phyloP scores from a whole-genome alignment of 2,113 vertebrate species.

The Mustela nigripes region DNA sequence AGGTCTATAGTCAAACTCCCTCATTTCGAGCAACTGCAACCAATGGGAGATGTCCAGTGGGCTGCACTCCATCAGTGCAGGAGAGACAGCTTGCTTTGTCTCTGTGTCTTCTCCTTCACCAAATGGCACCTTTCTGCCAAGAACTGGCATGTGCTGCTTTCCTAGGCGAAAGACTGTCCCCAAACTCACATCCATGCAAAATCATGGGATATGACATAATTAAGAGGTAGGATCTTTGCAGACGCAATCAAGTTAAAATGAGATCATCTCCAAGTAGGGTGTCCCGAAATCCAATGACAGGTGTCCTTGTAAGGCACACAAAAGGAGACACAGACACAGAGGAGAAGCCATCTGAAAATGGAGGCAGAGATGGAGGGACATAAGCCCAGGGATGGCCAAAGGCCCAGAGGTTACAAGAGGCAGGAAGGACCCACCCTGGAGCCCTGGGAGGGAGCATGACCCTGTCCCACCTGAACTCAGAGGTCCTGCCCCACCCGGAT shows the following conservation, averaged over 20 bases:
- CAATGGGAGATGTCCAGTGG: fast-evolving
- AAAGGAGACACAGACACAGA: neutral
- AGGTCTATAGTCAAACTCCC: fast-evolving
- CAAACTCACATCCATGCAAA: neutral
- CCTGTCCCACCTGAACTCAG: neutral
- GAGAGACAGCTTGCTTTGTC: fast-evolving
- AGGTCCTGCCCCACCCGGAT: neutral
- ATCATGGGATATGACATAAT: neutral
- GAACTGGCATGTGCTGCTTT: neutral
- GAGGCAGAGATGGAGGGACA: neutral
- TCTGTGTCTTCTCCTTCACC: neutral
- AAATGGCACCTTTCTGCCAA: neutral
- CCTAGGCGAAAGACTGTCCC: fast-evolving
- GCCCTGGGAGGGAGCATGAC: neutral
- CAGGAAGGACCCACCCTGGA: neutral
- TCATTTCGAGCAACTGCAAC: no score
- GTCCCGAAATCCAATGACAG: neutral
- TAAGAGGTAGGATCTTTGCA: neutral
- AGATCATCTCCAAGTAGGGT: neutral
- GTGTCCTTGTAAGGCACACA: neutral
- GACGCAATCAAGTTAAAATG: neutral
- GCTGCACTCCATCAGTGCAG: neutral
- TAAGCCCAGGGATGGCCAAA: neutral
- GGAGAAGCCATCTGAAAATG: neutral
- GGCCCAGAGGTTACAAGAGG: neutral